phyloP scores from a whole-genome alignment of 2,797 vertebrate genomes.

The Acanthis flammea region DNA sequence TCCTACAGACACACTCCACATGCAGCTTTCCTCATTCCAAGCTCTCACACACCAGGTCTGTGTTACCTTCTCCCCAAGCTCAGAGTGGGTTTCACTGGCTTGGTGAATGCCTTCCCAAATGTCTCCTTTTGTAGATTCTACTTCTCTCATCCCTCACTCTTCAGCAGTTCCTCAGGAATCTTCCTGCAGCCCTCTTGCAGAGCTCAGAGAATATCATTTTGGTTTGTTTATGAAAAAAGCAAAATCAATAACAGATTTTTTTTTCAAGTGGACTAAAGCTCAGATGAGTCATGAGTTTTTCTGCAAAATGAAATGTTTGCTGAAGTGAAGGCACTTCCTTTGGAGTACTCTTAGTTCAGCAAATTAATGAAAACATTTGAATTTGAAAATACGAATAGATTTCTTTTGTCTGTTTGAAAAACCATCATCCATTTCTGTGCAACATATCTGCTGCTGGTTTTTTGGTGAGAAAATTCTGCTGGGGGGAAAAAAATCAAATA shows the following conservation, averaged over 20 bases:
- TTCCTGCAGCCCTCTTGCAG: not conserved
- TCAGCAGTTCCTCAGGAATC: not conserved
- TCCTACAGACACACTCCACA: accelerated
- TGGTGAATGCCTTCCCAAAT: not conserved
- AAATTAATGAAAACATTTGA: not conserved
- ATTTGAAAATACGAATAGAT: not conserved
- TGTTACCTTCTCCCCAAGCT: not conserved
- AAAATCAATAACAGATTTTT: not conserved
- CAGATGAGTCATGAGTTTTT: not conserved
- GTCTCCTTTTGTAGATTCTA: not conserved
- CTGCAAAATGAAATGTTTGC: not conserved
- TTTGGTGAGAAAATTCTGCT: not conserved
- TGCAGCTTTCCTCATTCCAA: not conserved
- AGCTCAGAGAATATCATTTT: not conserved
- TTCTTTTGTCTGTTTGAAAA: not conserved
- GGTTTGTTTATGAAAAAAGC: not conserved
- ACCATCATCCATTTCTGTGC: not conserved
- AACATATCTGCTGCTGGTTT: not conserved
- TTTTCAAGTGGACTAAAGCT: not conserved
- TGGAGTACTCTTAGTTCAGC: not conserved
- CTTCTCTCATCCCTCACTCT: not conserved
- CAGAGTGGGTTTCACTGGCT: not conserved
- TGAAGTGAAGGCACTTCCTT: not conserved
- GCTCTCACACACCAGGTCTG: accelerated
- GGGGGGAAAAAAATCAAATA: not conserved